phyloP scores from a whole-genome alignment of 2,797 vertebrate species.

The Aplochiton taeniatus region DNA sequence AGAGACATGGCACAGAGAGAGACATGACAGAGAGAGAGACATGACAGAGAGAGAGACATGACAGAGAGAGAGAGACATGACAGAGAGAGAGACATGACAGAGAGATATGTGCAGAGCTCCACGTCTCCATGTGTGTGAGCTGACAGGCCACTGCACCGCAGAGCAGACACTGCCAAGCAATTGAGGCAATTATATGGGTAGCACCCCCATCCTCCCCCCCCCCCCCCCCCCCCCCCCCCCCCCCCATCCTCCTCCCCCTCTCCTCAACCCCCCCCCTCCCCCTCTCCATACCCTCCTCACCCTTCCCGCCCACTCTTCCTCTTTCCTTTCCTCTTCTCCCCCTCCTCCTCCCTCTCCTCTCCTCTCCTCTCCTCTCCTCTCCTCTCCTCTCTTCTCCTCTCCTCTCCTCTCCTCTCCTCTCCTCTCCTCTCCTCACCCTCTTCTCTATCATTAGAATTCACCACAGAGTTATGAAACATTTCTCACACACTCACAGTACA shows the following conservation, averaged over 20 bases:
- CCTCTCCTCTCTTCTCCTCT: too few relatives aligned
- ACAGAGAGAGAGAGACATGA: too few relatives aligned
- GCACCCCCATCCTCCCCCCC: conserved; percentile 4
- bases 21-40: too few relatives aligned
- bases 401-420: conserved; percentile 17
- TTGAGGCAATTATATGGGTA: conserved; percentile 70
- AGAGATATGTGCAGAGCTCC: too few relatives aligned
- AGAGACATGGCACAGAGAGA: too few relatives aligned
- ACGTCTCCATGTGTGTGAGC: conserved; percentile 59
- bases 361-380: conserved; percentile 11
- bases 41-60: too few relatives aligned
- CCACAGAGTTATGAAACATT: conserved; percentile 48
- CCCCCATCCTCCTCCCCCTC: conserved; percentile 51
- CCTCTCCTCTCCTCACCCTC: conserved; percentile 38
- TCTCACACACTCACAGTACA: conserved; percentile 12
- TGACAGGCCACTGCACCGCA: conserved; percentile 71
- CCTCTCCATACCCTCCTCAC: conserved; percentile 15
- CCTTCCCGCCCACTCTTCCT: too few relatives aligned
- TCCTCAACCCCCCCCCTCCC: not conserved
- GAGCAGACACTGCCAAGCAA: conserved; percentile 63
- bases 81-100: too few relatives aligned
- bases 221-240: conserved; percentile 15
- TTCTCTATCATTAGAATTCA: conserved; percentile 57
- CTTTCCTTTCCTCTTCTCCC: too few relatives aligned
- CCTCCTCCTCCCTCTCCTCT: conserved; percentile 1